Conservation (phyloP, 1,140 invertebrate species). For the Holcopasites calliopsidis region DNA sequence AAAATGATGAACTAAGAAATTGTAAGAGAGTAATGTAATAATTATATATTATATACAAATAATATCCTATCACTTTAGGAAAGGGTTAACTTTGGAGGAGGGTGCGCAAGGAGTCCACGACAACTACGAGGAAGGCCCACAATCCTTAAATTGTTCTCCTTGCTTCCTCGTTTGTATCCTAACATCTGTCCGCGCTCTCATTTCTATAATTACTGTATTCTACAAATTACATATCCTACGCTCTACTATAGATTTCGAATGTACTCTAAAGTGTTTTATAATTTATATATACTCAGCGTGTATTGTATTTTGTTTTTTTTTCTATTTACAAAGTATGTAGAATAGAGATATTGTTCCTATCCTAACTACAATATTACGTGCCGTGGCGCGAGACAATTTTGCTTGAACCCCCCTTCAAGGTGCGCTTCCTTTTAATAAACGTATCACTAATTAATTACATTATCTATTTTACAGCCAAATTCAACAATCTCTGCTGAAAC, state of each 20-base stretch:
- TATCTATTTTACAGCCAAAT: conserved; percentile 78
- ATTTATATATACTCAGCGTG: conserved; percentile 62
- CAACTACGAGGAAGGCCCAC: conserved; percentile 70
- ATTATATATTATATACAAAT: conserved; percentile 73
- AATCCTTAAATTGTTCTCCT: conserved; percentile 55
- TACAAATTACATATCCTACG: conserved; percentile 67
- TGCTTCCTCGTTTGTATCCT: conserved; percentile 56
- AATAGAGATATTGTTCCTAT: conserved; percentile 73
- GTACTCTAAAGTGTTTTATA: conserved; percentile 51
- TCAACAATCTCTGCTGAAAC: conserved; percentile 77
- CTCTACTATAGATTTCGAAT: conserved; percentile 53
- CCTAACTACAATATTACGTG: conserved; percentile 75
- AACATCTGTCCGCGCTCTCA: conserved; percentile 65
- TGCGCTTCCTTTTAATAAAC: conserved; percentile 65
- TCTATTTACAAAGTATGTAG: conserved; percentile 77
- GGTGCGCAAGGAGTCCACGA: conserved; percentile 67
- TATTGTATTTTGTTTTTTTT: conserved; percentile 57
- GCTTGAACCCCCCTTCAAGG: conserved; percentile 66
- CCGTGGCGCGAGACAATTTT: conserved; percentile 74
- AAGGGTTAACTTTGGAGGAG: conserved; percentile 71
- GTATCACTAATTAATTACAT: conserved; percentile 72
- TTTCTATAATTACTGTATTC: conserved; percentile 55
- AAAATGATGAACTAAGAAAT: conserved; percentile 70
- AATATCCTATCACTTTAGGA: conserved; percentile 69
- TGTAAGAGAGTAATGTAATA: conserved; percentile 66